Evolutionary conservation across 2,113 vertebrate species (phyloP).

Genomic region (Mystacornis crossleyi): DNA sequence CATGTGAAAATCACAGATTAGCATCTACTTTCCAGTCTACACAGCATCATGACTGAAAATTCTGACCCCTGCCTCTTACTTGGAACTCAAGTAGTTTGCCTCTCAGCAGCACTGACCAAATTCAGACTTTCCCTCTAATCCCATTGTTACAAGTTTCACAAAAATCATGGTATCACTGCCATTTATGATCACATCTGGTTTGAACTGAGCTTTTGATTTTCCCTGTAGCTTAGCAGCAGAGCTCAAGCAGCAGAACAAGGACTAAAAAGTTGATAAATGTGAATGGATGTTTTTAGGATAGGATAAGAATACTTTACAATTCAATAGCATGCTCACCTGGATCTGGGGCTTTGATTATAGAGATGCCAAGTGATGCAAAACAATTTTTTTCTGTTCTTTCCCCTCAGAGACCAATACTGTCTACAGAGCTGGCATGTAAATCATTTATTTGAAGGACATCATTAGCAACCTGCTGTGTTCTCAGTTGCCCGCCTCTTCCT

Average conservation of each 20-base stretch:
- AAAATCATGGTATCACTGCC: neutral
- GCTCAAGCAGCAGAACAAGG: neutral
- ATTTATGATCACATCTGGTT: neutral
- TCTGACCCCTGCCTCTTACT: neutral
- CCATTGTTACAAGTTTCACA: neutral
- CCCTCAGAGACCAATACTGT: neutral
- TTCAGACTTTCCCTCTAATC: neutral
- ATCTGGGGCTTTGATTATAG: neutral
- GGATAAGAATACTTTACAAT: neutral
- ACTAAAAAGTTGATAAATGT: neutral
- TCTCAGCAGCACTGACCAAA: neutral
- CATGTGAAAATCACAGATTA: neutral
- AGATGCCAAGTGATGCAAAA: neutral
- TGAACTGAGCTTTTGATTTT: neutral
- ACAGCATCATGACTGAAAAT: neutral
- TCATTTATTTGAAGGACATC: neutral
- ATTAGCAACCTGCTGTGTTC: constrained; percentile 6
- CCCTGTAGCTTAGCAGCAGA: neutral
- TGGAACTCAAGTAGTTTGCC: neutral
- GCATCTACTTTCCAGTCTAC: neutral
- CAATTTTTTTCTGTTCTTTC: neutral
- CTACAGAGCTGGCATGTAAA: neutral
- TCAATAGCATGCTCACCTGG: neutral
- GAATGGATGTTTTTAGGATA: neutral
- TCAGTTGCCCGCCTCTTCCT: neutral